Percentiles rank a stretch among this genome's conserved stretches.
These are phyloP conservation scores for Pelobates cultripes DNA, from an alignment of 2,797 vertebrate species.

Conservation along the genomic window DNA sequence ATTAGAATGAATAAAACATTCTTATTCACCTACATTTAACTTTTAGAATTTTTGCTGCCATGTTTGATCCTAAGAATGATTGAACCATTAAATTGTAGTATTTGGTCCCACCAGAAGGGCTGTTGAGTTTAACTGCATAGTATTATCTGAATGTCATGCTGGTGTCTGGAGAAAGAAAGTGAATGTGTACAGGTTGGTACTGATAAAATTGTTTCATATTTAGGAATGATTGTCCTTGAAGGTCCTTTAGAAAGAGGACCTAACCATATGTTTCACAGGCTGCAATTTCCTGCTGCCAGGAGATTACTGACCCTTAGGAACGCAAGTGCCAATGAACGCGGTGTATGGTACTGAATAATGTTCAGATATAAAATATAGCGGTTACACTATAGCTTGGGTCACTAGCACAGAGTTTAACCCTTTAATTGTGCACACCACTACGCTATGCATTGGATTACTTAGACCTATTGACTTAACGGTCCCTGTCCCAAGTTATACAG, in stretches of 20 bases:
- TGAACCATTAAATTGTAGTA: not conserved
- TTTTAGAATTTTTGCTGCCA: not conserved
- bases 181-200: not conserved
- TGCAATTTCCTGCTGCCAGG: not conserved
- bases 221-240: slow-evolving; percentile 17
- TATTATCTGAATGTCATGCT: slow-evolving; percentile 1
- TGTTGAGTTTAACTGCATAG: slow-evolving; percentile 16
- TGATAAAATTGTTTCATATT: not conserved
- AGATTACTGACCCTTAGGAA: slow-evolving; percentile 6
- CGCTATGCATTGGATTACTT: too few relatives aligned
- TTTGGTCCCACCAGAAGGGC: not conserved
- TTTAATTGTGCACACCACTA: too few relatives aligned
- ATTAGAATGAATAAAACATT: too few relatives aligned
- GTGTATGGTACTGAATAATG: not conserved
- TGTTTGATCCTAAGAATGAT: not conserved
- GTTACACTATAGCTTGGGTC: not conserved
- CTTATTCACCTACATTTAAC: slow-evolving; percentile 8
- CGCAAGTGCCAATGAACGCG: not conserved
- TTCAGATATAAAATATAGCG: not conserved
- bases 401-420: too few relatives aligned
- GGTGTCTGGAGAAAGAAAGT: slow-evolving; percentile 15
- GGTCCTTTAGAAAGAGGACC: not conserved
- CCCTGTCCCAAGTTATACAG: too few relatives aligned
- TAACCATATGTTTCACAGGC: slow-evolving; percentile 14
- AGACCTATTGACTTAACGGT: too few relatives aligned